Percentiles rank a stretch among this genome's conserved stretches.
Conservation (phyloP, 2,113 vertebrate species). For the Epinephelus moara region DNA sequence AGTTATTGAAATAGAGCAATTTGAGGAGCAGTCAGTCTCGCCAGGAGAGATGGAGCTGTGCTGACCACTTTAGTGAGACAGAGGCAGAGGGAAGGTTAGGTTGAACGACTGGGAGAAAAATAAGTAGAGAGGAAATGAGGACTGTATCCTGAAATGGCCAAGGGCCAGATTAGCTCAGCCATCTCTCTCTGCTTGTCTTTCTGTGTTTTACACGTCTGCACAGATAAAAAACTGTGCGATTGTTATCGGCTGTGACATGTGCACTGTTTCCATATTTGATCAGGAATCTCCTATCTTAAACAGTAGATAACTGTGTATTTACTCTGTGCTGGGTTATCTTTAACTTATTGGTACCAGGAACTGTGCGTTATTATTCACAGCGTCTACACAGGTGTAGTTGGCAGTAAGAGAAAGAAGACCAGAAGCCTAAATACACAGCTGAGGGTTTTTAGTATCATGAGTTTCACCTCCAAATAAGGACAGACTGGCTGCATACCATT, state of each 20-base stretch:
- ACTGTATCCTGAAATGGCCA: constrained; percentile 60
- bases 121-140: constrained; percentile 70
- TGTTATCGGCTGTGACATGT: constrained; percentile 20
- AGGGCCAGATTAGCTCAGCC: constrained; percentile 51
- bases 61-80: constrained; percentile 33
- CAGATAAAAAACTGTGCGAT: constrained; percentile 16
- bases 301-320: constrained; percentile 34
- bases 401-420: constrained; percentile 13
- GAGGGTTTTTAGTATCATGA: constrained; percentile 33
- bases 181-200: constrained; percentile 19
- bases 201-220: constrained; percentile 9
- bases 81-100: constrained; percentile 40
- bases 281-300: constrained; percentile 41
- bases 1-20: constrained; percentile 46
- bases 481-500: constrained; percentile 43
- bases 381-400: constrained; percentile 45
- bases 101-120: constrained; percentile 38
- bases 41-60: constrained; percentile 24
- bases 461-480: constrained; percentile 56
- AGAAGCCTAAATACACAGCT: constrained; percentile 23
- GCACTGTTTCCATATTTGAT: constrained; percentile 52
- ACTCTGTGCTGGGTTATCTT: constrained; percentile 38
- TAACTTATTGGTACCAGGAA: constrained; percentile 39
- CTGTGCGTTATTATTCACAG: constrained; percentile 50
- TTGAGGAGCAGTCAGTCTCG: constrained; percentile 43